phyloP scores from a whole-genome alignment of 2,113 vertebrate species.

The Hippolais icterina region DNA sequence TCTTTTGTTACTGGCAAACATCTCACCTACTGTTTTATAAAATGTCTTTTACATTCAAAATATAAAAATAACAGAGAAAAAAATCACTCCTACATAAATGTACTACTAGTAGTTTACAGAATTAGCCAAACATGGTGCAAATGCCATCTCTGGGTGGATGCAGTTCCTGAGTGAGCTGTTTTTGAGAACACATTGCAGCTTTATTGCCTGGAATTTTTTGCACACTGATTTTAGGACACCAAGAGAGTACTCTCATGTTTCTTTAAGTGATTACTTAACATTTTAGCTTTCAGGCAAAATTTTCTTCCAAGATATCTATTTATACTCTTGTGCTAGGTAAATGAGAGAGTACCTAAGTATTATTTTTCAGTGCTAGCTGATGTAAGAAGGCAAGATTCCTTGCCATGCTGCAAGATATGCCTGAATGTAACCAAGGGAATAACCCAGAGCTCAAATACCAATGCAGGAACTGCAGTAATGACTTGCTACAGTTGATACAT shows the following conservation, averaged over 20 bases:
- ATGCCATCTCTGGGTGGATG: neutral
- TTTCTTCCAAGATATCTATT: neutral
- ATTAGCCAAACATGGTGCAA: neutral
- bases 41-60: neutral
- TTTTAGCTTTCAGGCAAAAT: neutral
- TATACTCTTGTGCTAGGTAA: neutral
- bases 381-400: neutral
- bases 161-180: neutral
- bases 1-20: constrained; percentile 10
- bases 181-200: neutral
- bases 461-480: neutral
- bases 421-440: neutral
- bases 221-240: neutral
- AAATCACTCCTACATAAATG: neutral
- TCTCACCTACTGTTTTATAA: constrained; percentile 26
- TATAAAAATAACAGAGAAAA: neutral
- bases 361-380: neutral
- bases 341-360: neutral
- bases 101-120: neutral
- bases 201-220: neutral
- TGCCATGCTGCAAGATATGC: neutral
- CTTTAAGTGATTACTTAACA: neutral
- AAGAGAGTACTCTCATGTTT: neutral
- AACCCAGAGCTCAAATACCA: neutral
- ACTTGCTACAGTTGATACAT: neutral